These are phyloP conservation scores for Anthoptus insignis DNA, from an alignment of 2,888 invertebrate species.

Conservation along the genomic window DNA sequence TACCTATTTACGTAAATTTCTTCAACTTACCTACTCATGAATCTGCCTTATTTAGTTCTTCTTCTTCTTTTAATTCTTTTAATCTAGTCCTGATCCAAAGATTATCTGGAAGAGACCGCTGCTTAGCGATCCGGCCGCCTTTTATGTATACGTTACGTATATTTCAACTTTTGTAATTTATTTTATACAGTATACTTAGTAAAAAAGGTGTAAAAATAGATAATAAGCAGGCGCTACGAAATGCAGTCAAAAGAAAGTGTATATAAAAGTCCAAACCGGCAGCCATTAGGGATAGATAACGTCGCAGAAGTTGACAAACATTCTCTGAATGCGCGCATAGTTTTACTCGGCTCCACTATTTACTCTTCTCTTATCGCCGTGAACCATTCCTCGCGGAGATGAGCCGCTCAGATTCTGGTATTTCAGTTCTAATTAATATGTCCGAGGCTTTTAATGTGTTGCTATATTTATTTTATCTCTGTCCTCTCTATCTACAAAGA, in stretches of 20 bases:
- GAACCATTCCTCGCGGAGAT: constrained; percentile 41
- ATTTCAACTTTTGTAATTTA: too few species aligned
- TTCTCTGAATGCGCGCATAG: constrained; percentile 3
- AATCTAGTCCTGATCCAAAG: too few species aligned
- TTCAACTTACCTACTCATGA: too few species aligned
- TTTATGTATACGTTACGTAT: too few species aligned
- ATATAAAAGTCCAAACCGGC: neutral
- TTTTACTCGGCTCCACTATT: constrained; percentile 32
- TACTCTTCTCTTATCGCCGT: constrained; percentile 43
- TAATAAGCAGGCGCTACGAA: too few species aligned
- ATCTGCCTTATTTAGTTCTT: too few species aligned
- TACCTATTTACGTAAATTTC: too few species aligned
- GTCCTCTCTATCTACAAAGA: too few species aligned
- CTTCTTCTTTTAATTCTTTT: too few species aligned
- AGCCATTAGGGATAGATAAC: constrained; percentile 1
- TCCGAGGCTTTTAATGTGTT: neutral
- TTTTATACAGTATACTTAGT: too few species aligned
- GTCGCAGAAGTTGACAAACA: constrained; percentile 7
- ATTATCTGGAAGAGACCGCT: too few species aligned
- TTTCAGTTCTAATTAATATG: constrained; percentile 5
- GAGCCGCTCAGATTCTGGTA: constrained; percentile 2
- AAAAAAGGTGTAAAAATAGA: neutral
- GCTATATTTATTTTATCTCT: neutral
- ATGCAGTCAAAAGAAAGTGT: neutral
- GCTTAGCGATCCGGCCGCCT: too few species aligned